Base-by-base conservation (phyloP, 2,113 vertebrate species). In the Cottus gobio region DNA sequence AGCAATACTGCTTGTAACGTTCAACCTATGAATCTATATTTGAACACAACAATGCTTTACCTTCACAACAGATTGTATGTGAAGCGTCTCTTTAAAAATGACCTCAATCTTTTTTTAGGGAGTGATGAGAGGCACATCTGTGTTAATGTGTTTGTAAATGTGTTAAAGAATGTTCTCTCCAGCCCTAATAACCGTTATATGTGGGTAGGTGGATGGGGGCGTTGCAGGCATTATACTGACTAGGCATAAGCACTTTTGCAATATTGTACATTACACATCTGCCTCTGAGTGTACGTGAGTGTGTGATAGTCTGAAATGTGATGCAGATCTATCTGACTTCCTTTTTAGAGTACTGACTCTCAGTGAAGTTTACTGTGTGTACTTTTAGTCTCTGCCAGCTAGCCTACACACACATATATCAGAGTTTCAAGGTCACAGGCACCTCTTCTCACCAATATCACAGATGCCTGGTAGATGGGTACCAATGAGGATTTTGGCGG, bases 151-250 rank as follows among this genome's bases (percentile, higher is more conserved):
- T 54, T 42, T 42, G 36, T 66, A 22, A 42, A 73, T 80, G 67
- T 87, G 60, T 79, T 85, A 66, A 65, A 66, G 48, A 60, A 26
- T 42, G 39, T 76, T 77, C 65, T 67, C 30, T 71, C 48, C 10
- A 34, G 64, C 79, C 71, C 20, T 48, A 77, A 84, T 71, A 66
- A 31, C 69, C 34, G 71, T 74, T 26, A 42, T 5, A 69, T 1
- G 44, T 83, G 68, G 16, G 54, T 76, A 71, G 64, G 68, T 54
- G 31, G 70, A 79, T 77, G 18, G 84, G 77, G 57, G 50, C 67
- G 71, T 84, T 73, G 79, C 66, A 86, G 76, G 61, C 57, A 72
- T 71, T 75, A 62, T 61, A 79, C 50, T 56, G 50, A 79, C 70
- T 1, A 67, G 36, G 61, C 72, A 56, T 52, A 64, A 81, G 77